A percentile compares a stretch with the other conserved stretches of the same genome.
Evolutionary conservation across 2,888 invertebrate genomes (phyloP).

Genomic region (Sarcophaga subvicina): DNA sequence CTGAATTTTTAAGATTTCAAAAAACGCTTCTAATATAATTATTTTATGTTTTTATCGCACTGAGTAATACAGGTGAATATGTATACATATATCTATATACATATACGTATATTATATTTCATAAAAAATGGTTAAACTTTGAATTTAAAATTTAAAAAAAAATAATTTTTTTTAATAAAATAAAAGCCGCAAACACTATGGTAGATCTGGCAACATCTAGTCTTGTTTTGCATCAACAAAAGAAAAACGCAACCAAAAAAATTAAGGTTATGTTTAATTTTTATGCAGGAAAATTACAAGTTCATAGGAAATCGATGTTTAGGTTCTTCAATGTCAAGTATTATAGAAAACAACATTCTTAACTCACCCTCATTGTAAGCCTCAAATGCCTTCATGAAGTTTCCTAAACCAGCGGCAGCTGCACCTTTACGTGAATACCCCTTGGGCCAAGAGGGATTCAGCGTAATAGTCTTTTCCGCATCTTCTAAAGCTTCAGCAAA

Average conservation of each 20-base stretch:
- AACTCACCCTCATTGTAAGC: slow-evolving; percentile 87
- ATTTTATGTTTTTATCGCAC: too few relatives aligned
- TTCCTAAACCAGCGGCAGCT: slow-evolving; percentile 90
- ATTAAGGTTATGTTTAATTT: slow-evolving; percentile 64
- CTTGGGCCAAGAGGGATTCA: slow-evolving; percentile 94
- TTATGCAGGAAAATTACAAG: slow-evolving; percentile 15
- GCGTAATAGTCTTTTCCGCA: slow-evolving; percentile 90
- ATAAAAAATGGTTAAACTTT: too few relatives aligned
- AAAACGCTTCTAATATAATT: too few relatives aligned
- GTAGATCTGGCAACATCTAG: slow-evolving; percentile 41
- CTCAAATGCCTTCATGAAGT: slow-evolving; percentile 88
- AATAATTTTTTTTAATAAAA: too few relatives aligned
- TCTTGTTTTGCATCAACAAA: slow-evolving; percentile 18
- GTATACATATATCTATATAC: too few relatives aligned
- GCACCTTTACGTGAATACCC: slow-evolving; percentile 95
- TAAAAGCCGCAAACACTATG: too few relatives aligned
- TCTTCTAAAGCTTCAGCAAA: slow-evolving; percentile 90
- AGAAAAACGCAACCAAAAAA: slow-evolving; percentile 37
- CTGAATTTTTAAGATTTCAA: too few relatives aligned
- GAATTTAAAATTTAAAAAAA: too few relatives aligned
- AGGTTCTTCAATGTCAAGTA: slow-evolving; percentile 22
- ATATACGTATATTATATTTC: too few relatives aligned
- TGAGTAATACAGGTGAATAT: too few relatives aligned
- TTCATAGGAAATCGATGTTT: background rate
- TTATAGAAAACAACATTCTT: slow-evolving; percentile 2